Conservation (phyloP, 2,888 invertebrate species). For the Eubasilissa splendida region DNA sequence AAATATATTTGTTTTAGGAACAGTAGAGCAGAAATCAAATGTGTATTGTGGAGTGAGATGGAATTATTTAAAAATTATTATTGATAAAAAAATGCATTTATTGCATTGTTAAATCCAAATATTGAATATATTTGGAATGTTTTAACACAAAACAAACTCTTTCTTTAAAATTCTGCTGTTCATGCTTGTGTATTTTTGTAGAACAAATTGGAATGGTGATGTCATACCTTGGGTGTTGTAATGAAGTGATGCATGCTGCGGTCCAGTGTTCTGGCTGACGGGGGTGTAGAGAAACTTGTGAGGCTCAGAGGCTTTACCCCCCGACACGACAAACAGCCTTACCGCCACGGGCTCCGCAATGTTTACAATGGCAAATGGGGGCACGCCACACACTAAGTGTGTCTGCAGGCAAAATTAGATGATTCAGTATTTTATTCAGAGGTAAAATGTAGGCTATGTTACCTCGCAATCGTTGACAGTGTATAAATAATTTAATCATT, state of each 20-base stretch:
- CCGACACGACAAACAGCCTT: conserved; percentile 85
- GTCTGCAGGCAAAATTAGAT: conserved; percentile 72
- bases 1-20: too few relatives aligned
- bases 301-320: conserved; percentile 89
- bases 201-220: conserved; percentile 14
- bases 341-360: conserved; percentile 81
- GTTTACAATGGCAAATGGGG: conserved; percentile 81
- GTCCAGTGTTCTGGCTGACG: conserved; percentile 63
- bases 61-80: too few relatives aligned
- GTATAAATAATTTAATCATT: too few relatives aligned
- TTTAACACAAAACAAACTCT: too few relatives aligned
- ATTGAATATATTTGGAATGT: background rate
- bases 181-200: background rate
- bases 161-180: too few relatives aligned
- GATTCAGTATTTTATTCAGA: too few relatives aligned
- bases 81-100: too few relatives aligned
- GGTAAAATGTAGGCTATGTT: too few relatives aligned
- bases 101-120: background rate
- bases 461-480: too few relatives aligned
- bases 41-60: too few relatives aligned
- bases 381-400: conserved; percentile 90
- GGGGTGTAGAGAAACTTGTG: conserved; percentile 89
- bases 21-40: too few relatives aligned
- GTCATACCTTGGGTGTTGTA: conserved; percentile 54
- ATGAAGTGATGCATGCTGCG: conserved; percentile 65